Percentiles rank a stretch among this genome's conserved stretches.
Conservation (phyloP, 1,140 invertebrate genomes). For the Andricus grossulariae region DNA sequence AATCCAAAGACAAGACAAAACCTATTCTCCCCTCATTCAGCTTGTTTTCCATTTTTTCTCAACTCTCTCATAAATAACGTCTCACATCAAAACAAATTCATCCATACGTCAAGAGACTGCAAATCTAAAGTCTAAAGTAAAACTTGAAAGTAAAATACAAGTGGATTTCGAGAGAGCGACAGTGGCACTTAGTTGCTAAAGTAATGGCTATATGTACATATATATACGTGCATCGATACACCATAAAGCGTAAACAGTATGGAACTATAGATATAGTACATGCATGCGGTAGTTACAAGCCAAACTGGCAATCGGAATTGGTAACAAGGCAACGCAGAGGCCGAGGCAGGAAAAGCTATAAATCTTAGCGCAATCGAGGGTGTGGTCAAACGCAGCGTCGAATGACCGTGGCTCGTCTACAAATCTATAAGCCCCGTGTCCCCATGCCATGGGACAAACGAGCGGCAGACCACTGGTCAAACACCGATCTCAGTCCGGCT, state of each 20-base stretch:
- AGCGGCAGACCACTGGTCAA: conserved; percentile 62
- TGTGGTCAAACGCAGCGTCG: conserved; percentile 72
- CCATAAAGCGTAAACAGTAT: conserved; percentile 17
- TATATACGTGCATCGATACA: conserved; percentile 3
- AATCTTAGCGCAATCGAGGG: conserved; percentile 70
- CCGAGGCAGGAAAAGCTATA: conserved; percentile 55
- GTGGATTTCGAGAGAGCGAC: conserved; percentile 5
- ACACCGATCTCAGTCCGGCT: conserved; percentile 54
- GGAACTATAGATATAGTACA: conserved; percentile 36
- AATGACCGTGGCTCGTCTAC: conserved; percentile 68
- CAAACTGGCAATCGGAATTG: conserved; percentile 67
- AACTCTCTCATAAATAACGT: conserved; percentile 1
- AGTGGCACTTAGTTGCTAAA: conserved; percentile 24
- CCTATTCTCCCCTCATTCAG: not conserved
- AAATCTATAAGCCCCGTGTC: conserved; percentile 66
- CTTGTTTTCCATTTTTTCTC: conserved; percentile 6
- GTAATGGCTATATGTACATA: conserved; percentile 1
- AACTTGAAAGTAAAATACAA: conserved; percentile 18
- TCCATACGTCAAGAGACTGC: not conserved
- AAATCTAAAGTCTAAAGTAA: not conserved
- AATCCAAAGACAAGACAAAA: too few species aligned
- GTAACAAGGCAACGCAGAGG: conserved; percentile 63
- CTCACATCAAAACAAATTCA: not conserved
- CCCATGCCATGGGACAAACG: conserved; percentile 57
- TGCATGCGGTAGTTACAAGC: conserved; percentile 65